Percentiles rank a stretch among this genome's conserved stretches.
Evolutionary conservation across 2,888 invertebrate genomes (phyloP).

Genomic region (Glyphotaelius pellucidus): DNA sequence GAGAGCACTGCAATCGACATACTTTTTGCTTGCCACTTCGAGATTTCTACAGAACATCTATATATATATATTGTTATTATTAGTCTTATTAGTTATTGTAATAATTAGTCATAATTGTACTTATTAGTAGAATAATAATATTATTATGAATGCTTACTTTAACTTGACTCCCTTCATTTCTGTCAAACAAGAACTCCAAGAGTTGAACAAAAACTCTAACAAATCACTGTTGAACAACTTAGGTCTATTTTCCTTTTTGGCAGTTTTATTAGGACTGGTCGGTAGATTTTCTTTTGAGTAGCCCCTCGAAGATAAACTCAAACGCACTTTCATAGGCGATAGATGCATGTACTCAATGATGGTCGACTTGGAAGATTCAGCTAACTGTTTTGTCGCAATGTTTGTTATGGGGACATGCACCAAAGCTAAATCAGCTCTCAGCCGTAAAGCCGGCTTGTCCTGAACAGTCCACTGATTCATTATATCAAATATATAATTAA

Average conservation of each 20-base stretch:
- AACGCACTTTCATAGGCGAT: slow-evolving; percentile 79
- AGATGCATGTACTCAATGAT: slow-evolving; percentile 79
- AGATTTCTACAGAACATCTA: no score
- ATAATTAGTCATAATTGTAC: no score
- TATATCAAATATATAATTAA: slow-evolving; percentile 80
- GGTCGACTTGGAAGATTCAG: slow-evolving; percentile 70
- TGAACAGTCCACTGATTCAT: slow-evolving; percentile 79
- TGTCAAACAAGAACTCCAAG: slow-evolving; percentile 80
- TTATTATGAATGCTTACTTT: slow-evolving; percentile 73
- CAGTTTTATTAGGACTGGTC: slow-evolving; percentile 68
- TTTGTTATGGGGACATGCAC: slow-evolving; percentile 79
- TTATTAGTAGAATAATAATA: background rate
- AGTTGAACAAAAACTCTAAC: slow-evolving; percentile 80
- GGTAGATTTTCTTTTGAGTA: slow-evolving; percentile 67
- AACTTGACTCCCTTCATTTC: slow-evolving; percentile 82
- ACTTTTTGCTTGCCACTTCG: no score
- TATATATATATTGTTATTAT: no score
- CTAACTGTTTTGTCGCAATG: slow-evolving; percentile 72
- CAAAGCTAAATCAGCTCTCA: slow-evolving; percentile 78
- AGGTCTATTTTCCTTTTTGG: slow-evolving; percentile 74
- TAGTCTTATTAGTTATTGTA: no score
- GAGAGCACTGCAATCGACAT: no score
- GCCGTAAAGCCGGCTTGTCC: slow-evolving; percentile 78
- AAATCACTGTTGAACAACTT: slow-evolving; percentile 79
- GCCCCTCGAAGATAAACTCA: slow-evolving; percentile 79